phyloP scores from a whole-genome alignment of 2,113 vertebrate species.

The Anoura caudifer region DNA sequence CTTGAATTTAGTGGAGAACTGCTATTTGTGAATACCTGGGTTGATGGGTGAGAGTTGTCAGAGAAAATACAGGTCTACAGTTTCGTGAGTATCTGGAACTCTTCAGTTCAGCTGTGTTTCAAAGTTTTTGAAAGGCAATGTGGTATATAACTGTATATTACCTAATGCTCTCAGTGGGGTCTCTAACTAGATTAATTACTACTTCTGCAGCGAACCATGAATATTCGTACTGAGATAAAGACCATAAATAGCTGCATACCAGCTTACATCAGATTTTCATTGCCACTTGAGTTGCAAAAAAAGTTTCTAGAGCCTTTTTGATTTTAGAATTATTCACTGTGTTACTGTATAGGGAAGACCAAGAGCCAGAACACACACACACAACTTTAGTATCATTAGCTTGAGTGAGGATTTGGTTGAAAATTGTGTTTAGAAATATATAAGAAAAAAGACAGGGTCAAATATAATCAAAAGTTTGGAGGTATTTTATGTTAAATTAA shows the following conservation, averaged over 20 bases:
- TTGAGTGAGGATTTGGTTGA: not conserved
- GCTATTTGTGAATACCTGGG: not conserved
- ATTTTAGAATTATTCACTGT: not conserved
- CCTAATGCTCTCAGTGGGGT: not conserved
- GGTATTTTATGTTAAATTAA: not conserved
- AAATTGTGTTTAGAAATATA: not conserved
- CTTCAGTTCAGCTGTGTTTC: not conserved
- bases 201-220: constrained; percentile 22
- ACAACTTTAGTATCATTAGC: not conserved
- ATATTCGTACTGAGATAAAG: constrained; percentile 43
- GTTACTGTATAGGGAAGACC: not conserved
- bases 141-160: not conserved
- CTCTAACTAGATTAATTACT: constrained; percentile 39
- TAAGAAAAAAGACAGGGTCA: not conserved
- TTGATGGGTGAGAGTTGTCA: not conserved
- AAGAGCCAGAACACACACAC: not conserved
- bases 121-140: not conserved
- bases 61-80: not conserved
- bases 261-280: not conserved
- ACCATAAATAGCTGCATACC: not conserved
- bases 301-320: not conserved
- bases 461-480: not conserved
- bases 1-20: not conserved
- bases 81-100: not conserved
- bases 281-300: not conserved